Conservation (phyloP, 2,797 vertebrate genomes). For the Crenuchus spilurus region DNA sequence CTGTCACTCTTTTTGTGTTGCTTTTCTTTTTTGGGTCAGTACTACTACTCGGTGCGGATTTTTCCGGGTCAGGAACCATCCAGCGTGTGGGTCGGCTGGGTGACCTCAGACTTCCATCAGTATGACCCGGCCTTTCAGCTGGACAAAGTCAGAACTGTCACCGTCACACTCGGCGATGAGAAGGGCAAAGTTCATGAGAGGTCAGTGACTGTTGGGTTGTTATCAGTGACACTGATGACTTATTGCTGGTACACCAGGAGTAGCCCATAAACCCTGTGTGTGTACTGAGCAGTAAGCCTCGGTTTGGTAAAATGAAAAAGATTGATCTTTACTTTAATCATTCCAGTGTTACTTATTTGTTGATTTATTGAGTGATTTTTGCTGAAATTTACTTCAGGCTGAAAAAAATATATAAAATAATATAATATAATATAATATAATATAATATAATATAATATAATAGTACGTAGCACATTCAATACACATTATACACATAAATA, state of each 20-base stretch:
- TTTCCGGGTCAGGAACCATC: slow-evolving; percentile 95
- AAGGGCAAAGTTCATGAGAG: slow-evolving; percentile 97
- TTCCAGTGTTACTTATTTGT: no score
- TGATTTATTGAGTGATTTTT: no score
- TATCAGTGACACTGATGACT: neutral
- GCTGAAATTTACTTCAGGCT: no score
- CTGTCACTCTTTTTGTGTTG: neutral
- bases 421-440: no score
- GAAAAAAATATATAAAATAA: no score
- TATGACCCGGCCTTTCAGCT: slow-evolving; percentile 89
- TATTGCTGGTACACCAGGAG: no score
- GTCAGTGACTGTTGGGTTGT: slow-evolving; percentile 70
- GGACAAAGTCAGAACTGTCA: slow-evolving; percentile 90
- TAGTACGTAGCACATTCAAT: no score
- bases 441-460: no score
- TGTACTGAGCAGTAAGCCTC: neutral
- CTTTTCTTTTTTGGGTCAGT: slow-evolving; percentile 70
- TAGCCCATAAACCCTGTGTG: neutral
- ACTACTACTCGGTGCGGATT: slow-evolving; percentile 93
- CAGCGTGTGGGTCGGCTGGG: slow-evolving; percentile 96
- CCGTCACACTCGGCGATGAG: slow-evolving; percentile 94
- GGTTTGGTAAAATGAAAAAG: no score
- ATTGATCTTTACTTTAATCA: no score
- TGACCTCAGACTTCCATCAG: slow-evolving; percentile 95
- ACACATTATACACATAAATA: no score